Evolutionary conservation across 2,797 vertebrate species (phyloP).

Genomic region (Sebastes kiyomatsui): DNA sequence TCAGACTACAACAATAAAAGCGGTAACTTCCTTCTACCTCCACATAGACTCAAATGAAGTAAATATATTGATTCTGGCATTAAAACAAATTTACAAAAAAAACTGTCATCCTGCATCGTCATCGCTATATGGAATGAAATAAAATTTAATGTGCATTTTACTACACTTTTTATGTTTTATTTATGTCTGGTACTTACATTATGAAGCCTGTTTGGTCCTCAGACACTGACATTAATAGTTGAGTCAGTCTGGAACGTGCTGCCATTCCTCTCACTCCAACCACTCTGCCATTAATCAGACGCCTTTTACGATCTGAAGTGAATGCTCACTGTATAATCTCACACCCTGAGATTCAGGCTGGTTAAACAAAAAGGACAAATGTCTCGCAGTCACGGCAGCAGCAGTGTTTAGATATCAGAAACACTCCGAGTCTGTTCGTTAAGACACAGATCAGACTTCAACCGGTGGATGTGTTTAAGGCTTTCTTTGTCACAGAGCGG

Average conservation of each 20-base stretch:
- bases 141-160: neutral
- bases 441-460: conserved; percentile 29
- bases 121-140: neutral
- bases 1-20: too few species aligned
- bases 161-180: neutral
- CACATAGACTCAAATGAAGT: too few species aligned
- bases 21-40: too few species aligned
- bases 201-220: conserved; percentile 22
- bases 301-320: conserved; percentile 24
- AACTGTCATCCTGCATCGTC: neutral
- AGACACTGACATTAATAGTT: conserved; percentile 39
- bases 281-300: conserved; percentile 37
- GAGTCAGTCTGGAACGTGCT: conserved; percentile 22
- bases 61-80: too few species aligned
- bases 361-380: conserved; percentile 34
- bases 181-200: conserved; percentile 1
- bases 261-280: conserved; percentile 19
- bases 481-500: conserved; percentile 4
- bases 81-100: too few species aligned
- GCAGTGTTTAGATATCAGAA: conserved; percentile 42
- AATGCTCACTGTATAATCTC: conserved; percentile 40
- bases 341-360: conserved; percentile 14
- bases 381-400: conserved; percentile 8
- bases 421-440: neutral
- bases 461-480: neutral